phyloP scores from a whole-genome alignment of 1,140 invertebrate species.

The Metaphire vulgaris region DNA sequence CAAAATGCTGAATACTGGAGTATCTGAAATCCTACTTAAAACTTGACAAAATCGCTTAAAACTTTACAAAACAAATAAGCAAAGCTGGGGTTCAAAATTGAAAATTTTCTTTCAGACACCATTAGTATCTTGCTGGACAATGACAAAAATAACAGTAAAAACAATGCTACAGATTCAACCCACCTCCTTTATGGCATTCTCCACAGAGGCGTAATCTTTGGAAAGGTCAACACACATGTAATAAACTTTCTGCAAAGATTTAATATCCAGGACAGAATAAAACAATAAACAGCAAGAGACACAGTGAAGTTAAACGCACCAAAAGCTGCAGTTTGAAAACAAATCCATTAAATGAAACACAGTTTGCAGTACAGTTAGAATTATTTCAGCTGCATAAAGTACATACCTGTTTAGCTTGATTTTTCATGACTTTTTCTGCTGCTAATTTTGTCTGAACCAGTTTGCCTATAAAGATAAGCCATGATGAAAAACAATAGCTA shows the following conservation, averaged over 20 bases:
- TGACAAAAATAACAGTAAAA: background rate
- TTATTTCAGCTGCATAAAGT: background rate
- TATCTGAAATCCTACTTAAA: background rate
- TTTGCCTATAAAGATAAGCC: conserved; percentile 47
- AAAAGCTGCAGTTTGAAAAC: too few relatives aligned
- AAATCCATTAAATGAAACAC: background rate
- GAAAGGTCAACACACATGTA: conserved; percentile 63
- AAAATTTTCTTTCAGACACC: too few relatives aligned
- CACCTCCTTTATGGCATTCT: conserved; percentile 57
- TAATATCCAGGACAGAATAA: background rate
- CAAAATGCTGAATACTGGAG: background rate
- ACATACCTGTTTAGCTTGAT: conserved; percentile 57
- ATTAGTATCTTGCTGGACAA: background rate
- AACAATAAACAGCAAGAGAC: background rate
- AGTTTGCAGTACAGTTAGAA: background rate
- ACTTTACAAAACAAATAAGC: background rate
- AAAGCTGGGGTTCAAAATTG: background rate
- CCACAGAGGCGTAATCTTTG: conserved; percentile 59
- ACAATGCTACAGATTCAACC: background rate
- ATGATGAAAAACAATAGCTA: background rate
- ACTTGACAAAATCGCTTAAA: background rate
- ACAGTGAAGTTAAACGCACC: background rate
- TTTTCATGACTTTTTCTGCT: conserved; percentile 52
- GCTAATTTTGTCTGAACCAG: conserved; percentile 61
- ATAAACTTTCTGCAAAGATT: conserved; percentile 35